phyloP scores from a whole-genome alignment of 2,888 invertebrate species.

The Trachelus troglodyta region DNA sequence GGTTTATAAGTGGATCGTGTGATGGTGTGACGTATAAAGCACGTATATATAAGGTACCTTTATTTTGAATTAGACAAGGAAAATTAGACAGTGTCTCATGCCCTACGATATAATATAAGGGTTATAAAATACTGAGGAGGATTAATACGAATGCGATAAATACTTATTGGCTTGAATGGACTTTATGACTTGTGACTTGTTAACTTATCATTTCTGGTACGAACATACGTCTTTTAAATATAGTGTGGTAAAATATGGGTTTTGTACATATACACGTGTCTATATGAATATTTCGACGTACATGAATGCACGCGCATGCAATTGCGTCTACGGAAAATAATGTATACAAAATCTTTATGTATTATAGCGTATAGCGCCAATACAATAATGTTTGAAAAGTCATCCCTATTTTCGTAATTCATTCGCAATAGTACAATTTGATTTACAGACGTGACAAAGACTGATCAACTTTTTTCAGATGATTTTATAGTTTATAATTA shows the following conservation, averaged over 20 bases:
- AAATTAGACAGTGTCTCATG: not conserved
- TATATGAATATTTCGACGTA: not conserved
- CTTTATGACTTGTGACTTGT: not conserved
- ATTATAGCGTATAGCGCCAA: not conserved
- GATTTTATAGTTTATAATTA: not conserved
- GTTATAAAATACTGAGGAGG: not conserved
- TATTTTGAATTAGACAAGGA: not conserved
- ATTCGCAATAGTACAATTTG: not conserved
- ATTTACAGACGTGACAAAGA: not conserved
- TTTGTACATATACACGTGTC: not conserved
- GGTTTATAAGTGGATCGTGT: not conserved
- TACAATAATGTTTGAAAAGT: not conserved
- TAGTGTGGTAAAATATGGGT: not conserved
- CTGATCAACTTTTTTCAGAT: not conserved
- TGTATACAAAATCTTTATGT: not conserved
- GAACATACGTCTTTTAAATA: not conserved
- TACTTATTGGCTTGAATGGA: not conserved
- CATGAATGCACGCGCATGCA: not conserved
- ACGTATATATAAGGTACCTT: not conserved
- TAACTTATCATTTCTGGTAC: not conserved
- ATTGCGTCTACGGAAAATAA: not conserved
- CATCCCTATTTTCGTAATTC: not conserved
- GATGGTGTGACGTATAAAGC: not conserved
- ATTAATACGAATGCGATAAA: not conserved
- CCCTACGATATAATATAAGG: not conserved